Base-by-base conservation (phyloP, 2,888 invertebrate species). In the Agrochola litura region DNA sequence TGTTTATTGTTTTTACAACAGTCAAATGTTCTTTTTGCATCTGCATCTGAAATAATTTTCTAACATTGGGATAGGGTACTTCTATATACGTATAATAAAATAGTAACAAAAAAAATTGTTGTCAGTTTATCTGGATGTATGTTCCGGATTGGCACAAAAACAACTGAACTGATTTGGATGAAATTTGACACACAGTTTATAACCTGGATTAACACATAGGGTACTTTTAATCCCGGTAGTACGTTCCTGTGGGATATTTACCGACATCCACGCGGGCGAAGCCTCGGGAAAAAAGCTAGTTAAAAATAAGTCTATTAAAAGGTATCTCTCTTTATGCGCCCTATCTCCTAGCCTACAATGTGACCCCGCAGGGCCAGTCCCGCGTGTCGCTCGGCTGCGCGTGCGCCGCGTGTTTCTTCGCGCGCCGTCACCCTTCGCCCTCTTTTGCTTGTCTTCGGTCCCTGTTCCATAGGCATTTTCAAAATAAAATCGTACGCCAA, bases 291-390 rank as follows among this genome's bases (percentile, higher is more conserved):
- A 1, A 52, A 52, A 49, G 49, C 1, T 16, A 16, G 6, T 6
- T 16, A 66, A 46, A 68, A 71, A 8, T 49, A 14, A 46, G 10
- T 68, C 0, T n/a, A 12, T 12, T 9, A 49, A 49, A 14, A 30
- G 41, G 46, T n/a, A n/a, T n/a, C 4, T 30, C 30, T 5, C 6
- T 41, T 37, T 52, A 10, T 25, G 56, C 41, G 16, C n/a, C 60
- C 60, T 66, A 58, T 30, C 79, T 79, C 71, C 14, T 41, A 12
- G 49, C 19, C 71, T 69, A 79, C 16, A 67, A 37, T 60, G 61
- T 86, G 86, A 84, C 84, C 84, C 74, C 73, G 68, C 75, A 70
- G 61, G 56, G 86, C 73, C 65, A 37, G 68, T 63, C 67, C 73
- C 64, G 70, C 65, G 79, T 56, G 75, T 72, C 74, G 81, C 73